These are phyloP conservation scores for Yasuhikotakia modesta DNA, from an alignment of 2,797 vertebrate species.

Conservation along the genomic window DNA sequence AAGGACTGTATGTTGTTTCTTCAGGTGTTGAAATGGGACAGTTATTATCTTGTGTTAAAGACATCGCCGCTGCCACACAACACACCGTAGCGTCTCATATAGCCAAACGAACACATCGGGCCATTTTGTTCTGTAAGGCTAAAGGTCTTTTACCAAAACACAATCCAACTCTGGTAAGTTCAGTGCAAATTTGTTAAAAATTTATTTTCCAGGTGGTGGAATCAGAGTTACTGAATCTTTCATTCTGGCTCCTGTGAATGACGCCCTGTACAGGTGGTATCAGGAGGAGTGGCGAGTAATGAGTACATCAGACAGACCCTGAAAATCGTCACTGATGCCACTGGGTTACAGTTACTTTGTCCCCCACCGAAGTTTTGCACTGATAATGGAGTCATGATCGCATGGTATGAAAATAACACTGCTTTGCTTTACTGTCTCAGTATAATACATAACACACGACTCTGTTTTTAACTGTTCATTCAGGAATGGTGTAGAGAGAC, in stretches of 20 bases:
- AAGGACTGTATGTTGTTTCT: constrained; percentile 21
- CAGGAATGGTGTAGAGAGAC: constrained; percentile 93
- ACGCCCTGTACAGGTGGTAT: constrained; percentile 79
- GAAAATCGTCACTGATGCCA: constrained; percentile 75
- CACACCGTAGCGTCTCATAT: constrained; percentile 83
- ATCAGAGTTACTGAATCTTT: background rate
- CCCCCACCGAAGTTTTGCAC: constrained; percentile 90
- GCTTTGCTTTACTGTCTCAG: background rate
- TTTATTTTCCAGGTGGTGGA: background rate
- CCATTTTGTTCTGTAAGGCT: constrained; percentile 86
- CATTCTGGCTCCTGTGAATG: background rate
- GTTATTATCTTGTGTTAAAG: constrained; percentile 82
- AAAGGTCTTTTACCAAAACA: constrained; percentile 73
- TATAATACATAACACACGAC: background rate
- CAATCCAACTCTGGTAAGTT: constrained; percentile 83
- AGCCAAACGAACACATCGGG: constrained; percentile 85
- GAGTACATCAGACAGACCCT: constrained; percentile 83
- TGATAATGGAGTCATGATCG: constrained; percentile 96
- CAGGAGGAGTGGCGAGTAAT: constrained; percentile 95
- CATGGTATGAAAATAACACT: constrained; percentile 79
- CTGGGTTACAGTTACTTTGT: constrained; percentile 81
- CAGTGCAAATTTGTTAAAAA: background rate
- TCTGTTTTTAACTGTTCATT: constrained; percentile 27
- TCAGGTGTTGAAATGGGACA: constrained; percentile 82
- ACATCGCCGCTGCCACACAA: constrained; percentile 87